Evolutionary conservation across 2,113 vertebrate species (phyloP).

Genomic region (Tapirus terrestris): DNA sequence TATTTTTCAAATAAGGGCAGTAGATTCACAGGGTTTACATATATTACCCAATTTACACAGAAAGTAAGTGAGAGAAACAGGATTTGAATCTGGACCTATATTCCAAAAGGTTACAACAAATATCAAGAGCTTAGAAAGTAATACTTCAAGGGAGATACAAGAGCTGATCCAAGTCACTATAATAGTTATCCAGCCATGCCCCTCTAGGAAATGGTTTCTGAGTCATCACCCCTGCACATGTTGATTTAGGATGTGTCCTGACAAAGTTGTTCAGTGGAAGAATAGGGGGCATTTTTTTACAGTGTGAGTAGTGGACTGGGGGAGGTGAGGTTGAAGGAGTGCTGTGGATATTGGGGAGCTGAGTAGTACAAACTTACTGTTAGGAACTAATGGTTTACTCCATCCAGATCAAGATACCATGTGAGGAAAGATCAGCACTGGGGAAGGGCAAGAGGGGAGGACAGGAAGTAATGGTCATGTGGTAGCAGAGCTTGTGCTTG

Average conservation of each 20-base stretch:
- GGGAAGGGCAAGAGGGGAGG: background rate
- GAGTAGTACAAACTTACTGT: background rate
- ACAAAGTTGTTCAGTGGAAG: background rate
- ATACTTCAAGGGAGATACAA: background rate
- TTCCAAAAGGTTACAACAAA: background rate
- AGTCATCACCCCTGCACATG: background rate
- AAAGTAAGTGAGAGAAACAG: background rate
- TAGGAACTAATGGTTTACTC: background rate
- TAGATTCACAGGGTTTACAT: background rate
- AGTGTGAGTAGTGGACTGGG: background rate
- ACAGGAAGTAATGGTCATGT: background rate
- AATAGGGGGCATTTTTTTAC: background rate
- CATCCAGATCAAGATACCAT: background rate
- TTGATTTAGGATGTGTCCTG: background rate
- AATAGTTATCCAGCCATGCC: background rate
- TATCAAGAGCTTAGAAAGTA: background rate
- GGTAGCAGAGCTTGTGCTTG: no score
- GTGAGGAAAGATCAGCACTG: background rate
- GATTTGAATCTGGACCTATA: background rate
- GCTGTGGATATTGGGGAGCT: background rate
- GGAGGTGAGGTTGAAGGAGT: background rate
- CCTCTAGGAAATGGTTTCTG: background rate
- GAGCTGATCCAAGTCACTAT: background rate
- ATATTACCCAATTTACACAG: background rate
- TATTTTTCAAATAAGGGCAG: background rate